These are phyloP conservation scores for Cydia amplana DNA, from an alignment of 1,140 invertebrate genomes.

Conservation along the genomic window DNA sequence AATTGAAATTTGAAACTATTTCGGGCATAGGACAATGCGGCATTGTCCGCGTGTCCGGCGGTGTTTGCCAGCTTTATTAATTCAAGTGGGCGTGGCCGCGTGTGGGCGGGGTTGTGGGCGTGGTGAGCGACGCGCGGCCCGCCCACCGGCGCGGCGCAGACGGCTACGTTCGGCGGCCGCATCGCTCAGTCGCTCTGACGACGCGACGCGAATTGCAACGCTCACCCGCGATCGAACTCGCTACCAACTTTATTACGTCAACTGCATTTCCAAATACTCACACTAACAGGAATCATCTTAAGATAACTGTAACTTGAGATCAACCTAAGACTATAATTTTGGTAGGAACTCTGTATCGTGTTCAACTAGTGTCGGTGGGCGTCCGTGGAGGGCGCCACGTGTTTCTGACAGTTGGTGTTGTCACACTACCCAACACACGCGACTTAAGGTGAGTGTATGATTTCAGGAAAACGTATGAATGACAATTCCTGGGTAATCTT, in stretches of 20 bases:
- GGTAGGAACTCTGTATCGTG: constrained; percentile 1
- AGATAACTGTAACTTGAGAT: not conserved
- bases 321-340: not conserved
- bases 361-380: constrained; percentile 27
- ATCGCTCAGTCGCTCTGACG: constrained; percentile 65
- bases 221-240: constrained; percentile 54
- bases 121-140: constrained; percentile 42
- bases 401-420: constrained; percentile 35
- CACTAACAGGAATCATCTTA: constrained; percentile 38
- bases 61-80: constrained; percentile 79
- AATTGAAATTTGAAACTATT: constrained; percentile 80
- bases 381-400: constrained; percentile 40
- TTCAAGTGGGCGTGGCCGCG: constrained; percentile 68
- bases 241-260: constrained; percentile 53
- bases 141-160: constrained; percentile 62
- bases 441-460: constrained; percentile 64
- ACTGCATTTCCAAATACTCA: constrained; percentile 41
- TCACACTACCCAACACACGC: constrained; percentile 63
- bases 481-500: not conserved
- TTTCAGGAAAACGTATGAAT: constrained; percentile 25
- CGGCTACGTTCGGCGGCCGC: constrained; percentile 44
- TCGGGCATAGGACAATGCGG: constrained; percentile 75
- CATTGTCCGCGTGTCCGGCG: constrained; percentile 77
- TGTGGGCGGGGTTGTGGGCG: constrained; percentile 63
- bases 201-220: constrained; percentile 58